Conservation (phyloP, 2,888 invertebrate genomes). For the Drosophila bunnanda region DNA sequence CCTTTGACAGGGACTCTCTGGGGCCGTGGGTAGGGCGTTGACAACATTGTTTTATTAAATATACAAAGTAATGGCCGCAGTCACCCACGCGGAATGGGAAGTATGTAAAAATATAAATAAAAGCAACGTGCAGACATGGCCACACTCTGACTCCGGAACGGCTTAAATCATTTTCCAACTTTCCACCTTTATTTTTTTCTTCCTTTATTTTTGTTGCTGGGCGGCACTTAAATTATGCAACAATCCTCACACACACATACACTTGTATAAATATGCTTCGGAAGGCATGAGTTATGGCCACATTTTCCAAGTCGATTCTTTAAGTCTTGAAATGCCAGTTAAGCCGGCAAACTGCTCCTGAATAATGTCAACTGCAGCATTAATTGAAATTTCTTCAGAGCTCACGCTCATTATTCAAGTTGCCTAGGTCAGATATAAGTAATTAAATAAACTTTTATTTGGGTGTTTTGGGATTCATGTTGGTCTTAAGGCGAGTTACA, state of each 20-base stretch:
- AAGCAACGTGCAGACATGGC: background rate
- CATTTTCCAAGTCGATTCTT: slow-evolving; percentile 4
- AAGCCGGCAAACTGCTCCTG: slow-evolving; percentile 7
- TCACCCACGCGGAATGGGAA: background rate
- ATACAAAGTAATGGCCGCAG: slow-evolving; percentile 55
- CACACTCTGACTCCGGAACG: slow-evolving; percentile 11
- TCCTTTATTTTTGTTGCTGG: slow-evolving; percentile 16
- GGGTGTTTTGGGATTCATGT: background rate
- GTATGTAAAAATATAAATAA: background rate
- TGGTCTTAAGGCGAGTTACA: background rate
- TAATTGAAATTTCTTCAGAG: slow-evolving; percentile 38
- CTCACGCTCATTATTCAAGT: slow-evolving; percentile 7
- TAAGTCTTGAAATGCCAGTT: slow-evolving; percentile 17
- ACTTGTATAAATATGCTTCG: background rate
- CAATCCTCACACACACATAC: slow-evolving; percentile 28
- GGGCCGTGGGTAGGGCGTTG: slow-evolving; percentile 18
- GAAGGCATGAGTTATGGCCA: slow-evolving; percentile 21
- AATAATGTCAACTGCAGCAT: slow-evolving; percentile 37
- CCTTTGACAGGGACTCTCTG: slow-evolving; percentile 52
- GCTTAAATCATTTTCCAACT: slow-evolving; percentile 56
- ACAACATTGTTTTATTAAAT: slow-evolving; percentile 72
- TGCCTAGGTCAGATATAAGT: background rate
- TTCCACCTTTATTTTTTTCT: slow-evolving; percentile 11
- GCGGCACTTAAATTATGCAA: slow-evolving; percentile 52
- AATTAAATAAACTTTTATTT: slow-evolving; percentile 6